Conservation (phyloP, 2,888 invertebrate genomes). For the Parapristionchus giblindavisi region DNA sequence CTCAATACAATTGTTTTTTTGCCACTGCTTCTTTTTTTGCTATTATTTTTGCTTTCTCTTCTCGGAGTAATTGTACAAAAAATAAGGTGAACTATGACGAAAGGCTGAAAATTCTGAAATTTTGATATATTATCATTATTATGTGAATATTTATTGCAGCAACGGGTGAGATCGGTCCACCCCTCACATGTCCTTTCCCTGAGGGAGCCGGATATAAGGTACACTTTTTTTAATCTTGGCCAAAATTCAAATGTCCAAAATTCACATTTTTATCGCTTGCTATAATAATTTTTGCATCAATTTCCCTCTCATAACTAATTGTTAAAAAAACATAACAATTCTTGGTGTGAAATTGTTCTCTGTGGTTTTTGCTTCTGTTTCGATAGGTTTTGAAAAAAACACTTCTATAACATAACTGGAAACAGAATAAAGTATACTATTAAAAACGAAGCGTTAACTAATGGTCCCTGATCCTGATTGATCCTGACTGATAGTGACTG, state of each 20-base stretch:
- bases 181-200: conserved; percentile 64
- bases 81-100: too few relatives aligned
- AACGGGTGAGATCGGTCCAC: conserved; percentile 61
- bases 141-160: conserved; percentile 48
- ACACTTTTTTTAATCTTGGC: neutral
- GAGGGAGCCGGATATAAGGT: conserved; percentile 63
- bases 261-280: neutral
- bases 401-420: too few relatives aligned
- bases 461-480: too few relatives aligned
- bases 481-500: too few relatives aligned
- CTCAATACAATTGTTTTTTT: neutral
- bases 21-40: neutral
- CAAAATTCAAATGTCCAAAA: neutral
- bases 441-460: too few relatives aligned
- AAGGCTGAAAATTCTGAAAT: neutral
- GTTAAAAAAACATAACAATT: neutral
- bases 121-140: neutral
- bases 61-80: too few relatives aligned
- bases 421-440: too few relatives aligned
- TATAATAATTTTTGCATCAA: neutral
- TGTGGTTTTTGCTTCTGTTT: too few relatives aligned
- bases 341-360: neutral
- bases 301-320: neutral
- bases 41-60: too few relatives aligned
- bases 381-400: too few relatives aligned